These are phyloP conservation scores for Poecile montanus DNA, from an alignment of 2,797 vertebrate species.

Conservation along the genomic window DNA sequence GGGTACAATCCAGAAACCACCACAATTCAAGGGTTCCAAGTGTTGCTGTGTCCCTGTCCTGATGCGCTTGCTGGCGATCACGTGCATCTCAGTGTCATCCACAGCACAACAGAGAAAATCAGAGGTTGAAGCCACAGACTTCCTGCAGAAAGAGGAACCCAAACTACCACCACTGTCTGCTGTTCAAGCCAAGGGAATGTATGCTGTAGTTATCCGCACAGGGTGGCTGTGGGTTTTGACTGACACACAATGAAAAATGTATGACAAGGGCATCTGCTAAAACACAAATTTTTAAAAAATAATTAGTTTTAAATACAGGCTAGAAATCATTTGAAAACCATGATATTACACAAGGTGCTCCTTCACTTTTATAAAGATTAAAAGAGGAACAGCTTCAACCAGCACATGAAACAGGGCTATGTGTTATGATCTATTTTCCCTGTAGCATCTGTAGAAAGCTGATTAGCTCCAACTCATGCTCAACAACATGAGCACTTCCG, in stretches of 20 bases:
- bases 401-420: neutral
- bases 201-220: neutral
- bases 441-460: neutral
- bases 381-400: neutral
- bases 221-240: neutral
- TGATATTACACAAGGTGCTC: neutral
- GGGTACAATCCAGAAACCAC: neutral
- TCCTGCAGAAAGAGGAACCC: neutral
- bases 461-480: slow-evolving; percentile 11
- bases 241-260: neutral
- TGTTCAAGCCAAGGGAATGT: neutral
- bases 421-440: neutral
- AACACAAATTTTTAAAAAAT: neutral
- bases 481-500: neutral
- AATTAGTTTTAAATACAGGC: neutral
- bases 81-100: neutral
- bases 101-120: neutral
- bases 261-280: neutral
- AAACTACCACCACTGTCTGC: neutral
- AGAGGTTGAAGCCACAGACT: neutral
- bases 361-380: neutral
- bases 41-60: neutral
- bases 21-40: neutral
- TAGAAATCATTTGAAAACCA: neutral
- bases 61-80: rapidly evolving